Percentiles rank a stretch among this genome's conserved stretches.
phyloP scores from a whole-genome alignment of 2,888 invertebrate genomes.

The Allygus modestus region DNA sequence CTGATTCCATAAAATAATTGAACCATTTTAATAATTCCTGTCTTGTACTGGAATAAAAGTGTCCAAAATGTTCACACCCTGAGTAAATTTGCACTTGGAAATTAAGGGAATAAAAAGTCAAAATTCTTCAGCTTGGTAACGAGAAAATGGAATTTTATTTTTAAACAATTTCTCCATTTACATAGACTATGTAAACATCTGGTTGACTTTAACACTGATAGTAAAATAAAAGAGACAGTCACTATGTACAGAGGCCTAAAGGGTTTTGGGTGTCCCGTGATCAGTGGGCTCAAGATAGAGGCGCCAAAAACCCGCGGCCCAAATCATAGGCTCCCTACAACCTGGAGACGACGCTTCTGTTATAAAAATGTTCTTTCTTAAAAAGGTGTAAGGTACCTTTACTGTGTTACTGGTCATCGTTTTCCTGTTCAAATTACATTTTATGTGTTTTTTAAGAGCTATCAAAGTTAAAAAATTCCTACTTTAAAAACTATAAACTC shows the following conservation, averaged over 20 bases:
- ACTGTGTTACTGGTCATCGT: no score
- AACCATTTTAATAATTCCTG: no score
- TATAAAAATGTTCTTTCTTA: not conserved
- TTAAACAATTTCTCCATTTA: constrained; percentile 47
- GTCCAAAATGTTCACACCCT: no score
- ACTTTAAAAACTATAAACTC: no score
- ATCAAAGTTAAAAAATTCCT: no score
- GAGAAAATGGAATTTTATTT: constrained; percentile 47
- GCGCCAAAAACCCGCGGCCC: not conserved
- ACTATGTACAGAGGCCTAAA: constrained; percentile 32
- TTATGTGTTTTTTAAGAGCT: no score
- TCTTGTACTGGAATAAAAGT: no score
- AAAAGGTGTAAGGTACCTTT: no score
- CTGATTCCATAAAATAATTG: no score
- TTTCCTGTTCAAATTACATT: no score
- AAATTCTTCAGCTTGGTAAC: constrained; percentile 53
- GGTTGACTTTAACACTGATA: constrained; percentile 35
- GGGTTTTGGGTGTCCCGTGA: constrained; percentile 3
- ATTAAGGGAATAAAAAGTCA: constrained; percentile 32
- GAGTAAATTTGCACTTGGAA: not conserved
- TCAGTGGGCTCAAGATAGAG: constrained; percentile 7
- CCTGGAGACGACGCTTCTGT: constrained; percentile 2
- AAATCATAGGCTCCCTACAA: not conserved
- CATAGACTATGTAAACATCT: constrained; percentile 46
- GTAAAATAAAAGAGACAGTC: constrained; percentile 35